phyloP scores from a whole-genome alignment of 2,888 invertebrate species.

The Drosophila incognita region DNA sequence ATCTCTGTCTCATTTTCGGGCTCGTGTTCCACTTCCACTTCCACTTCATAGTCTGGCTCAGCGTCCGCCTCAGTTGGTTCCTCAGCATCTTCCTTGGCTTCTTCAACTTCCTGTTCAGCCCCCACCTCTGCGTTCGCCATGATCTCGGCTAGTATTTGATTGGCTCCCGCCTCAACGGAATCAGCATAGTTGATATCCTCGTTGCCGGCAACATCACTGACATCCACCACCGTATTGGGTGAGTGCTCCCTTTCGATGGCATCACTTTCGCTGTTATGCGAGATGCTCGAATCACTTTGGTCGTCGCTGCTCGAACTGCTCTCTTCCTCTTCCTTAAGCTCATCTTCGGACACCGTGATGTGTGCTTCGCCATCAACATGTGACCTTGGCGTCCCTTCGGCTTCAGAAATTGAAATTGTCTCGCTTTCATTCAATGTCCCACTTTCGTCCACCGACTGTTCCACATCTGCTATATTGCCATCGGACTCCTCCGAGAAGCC shows the following conservation, averaged over 20 bases:
- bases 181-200: constrained; percentile 5
- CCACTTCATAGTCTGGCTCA: neutral
- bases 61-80: neutral
- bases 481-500: constrained; percentile 29
- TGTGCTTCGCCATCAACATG: constrained; percentile 4
- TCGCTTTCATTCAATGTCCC: constrained; percentile 7
- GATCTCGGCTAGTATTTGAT: neutral
- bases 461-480: constrained; percentile 30
- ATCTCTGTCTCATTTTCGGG: neutral
- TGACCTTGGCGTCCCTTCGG: neutral
- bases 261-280: constrained; percentile 40
- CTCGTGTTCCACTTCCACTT: neutral
- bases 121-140: neutral
- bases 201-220: constrained; percentile 26
- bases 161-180: neutral
- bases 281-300: constrained; percentile 22
- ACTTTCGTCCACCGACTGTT: constrained; percentile 30
- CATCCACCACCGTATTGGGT: constrained; percentile 53
- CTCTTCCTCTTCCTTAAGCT: constrained; percentile 15
- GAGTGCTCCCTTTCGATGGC: constrained; percentile 50
- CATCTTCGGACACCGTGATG: constrained; percentile 23
- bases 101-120: neutral
- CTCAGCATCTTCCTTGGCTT: neutral
- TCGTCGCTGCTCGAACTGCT: constrained; percentile 31
- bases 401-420: neutral